These are phyloP conservation scores for Microdon myrmicae DNA, from an alignment of 2,888 invertebrate species.

Conservation along the genomic window DNA sequence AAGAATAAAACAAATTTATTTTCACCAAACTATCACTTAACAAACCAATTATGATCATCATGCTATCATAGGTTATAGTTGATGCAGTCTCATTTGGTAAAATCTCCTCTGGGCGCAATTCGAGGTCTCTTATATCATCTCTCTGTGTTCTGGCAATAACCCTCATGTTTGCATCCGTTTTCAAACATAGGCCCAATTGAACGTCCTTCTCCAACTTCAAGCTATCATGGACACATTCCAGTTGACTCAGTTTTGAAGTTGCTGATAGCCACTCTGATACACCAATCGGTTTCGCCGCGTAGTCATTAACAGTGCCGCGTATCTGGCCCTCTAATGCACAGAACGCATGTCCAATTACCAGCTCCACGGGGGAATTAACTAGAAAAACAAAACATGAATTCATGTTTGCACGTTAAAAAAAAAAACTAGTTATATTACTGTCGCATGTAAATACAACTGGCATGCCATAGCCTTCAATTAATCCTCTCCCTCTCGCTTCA, in stretches of 20 bases:
- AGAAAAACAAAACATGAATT: slow-evolving; percentile 61
- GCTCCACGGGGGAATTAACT: slow-evolving; percentile 89
- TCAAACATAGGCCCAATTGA: slow-evolving; percentile 74
- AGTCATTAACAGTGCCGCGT: slow-evolving; percentile 74
- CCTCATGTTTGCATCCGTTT: slow-evolving; percentile 74
- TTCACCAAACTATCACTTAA: slow-evolving; percentile 3
- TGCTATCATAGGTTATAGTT: slow-evolving; percentile 81
- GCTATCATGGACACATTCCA: slow-evolving; percentile 93
- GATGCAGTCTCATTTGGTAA: slow-evolving; percentile 79
- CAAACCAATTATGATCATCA: slow-evolving; percentile 85
- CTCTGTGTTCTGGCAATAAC: slow-evolving; percentile 81
- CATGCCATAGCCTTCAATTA: slow-evolving; percentile 67
- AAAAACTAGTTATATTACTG: slow-evolving; percentile 71
- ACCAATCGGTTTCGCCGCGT: slow-evolving; percentile 77
- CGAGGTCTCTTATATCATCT: slow-evolving; percentile 83
- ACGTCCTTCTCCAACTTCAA: slow-evolving; percentile 93
- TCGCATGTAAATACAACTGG: slow-evolving; percentile 93
- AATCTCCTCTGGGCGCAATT: slow-evolving; percentile 80
- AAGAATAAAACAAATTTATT: not conserved
- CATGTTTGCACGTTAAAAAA: slow-evolving; percentile 5
- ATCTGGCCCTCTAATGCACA: slow-evolving; percentile 82
- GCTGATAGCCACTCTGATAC: slow-evolving; percentile 88
- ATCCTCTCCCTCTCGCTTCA: slow-evolving; percentile 63
- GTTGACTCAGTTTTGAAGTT: slow-evolving; percentile 84
- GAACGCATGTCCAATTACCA: slow-evolving; percentile 85